Evolutionary conservation across 2,113 vertebrate species (phyloP).

Genomic region (Bubalus kerabau): DNA sequence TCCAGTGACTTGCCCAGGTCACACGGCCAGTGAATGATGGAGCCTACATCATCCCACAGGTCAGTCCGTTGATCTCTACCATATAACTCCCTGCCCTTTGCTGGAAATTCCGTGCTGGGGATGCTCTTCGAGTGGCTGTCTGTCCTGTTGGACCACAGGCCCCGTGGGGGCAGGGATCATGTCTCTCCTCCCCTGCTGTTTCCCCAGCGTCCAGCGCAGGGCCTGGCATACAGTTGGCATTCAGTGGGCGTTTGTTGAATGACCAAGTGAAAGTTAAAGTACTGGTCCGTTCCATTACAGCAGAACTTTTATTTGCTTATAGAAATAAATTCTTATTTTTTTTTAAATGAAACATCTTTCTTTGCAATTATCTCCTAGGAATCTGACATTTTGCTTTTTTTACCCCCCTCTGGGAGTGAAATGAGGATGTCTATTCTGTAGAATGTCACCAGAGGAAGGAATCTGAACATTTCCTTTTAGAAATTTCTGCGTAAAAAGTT

Average conservation of each 20-base stretch:
- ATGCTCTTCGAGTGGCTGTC: neutral
- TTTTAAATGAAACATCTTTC: neutral
- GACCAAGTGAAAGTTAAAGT: neutral
- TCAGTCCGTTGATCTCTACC: neutral
- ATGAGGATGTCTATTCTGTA: neutral
- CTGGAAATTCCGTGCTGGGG: neutral
- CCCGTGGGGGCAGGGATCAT: accelerated
- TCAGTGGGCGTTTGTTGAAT: neutral
- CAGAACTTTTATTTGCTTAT: neutral
- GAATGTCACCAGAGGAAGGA: neutral
- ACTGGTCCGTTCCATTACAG: neutral
- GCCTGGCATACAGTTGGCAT: neutral
- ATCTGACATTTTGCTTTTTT: neutral
- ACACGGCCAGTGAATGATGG: neutral
- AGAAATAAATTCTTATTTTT: neutral
- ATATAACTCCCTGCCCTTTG: neutral
- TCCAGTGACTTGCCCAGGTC: neutral
- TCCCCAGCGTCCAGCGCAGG: neutral
- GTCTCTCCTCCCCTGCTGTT: neutral
- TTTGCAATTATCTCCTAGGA: neutral
- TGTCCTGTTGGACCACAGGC: accelerated
- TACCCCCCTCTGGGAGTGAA: neutral
- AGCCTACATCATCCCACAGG: accelerated
- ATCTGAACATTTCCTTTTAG: neutral
- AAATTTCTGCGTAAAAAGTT: neutral